Evolutionary conservation across 2,113 vertebrate species (phyloP).

Genomic region (Anas platyrhynchos): DNA sequence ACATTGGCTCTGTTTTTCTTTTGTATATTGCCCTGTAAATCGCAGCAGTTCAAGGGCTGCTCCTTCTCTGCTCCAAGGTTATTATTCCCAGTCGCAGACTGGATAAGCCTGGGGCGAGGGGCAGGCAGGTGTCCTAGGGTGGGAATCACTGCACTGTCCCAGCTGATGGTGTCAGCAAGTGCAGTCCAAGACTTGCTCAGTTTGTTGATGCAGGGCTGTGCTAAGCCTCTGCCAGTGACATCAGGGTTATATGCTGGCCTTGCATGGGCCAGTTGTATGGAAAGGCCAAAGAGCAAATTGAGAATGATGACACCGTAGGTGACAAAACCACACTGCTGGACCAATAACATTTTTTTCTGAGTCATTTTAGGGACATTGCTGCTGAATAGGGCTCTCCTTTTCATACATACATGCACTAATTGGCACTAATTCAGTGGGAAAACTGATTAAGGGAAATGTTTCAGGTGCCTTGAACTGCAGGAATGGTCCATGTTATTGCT

Average conservation of each 20-base stretch:
- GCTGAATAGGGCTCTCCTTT: constrained; percentile 41
- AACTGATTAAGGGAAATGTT: not conserved
- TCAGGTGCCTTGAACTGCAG: constrained; percentile 4
- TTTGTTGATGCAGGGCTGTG: not conserved
- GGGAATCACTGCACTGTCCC: not conserved
- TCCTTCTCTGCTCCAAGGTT: not conserved
- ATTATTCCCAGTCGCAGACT: not conserved
- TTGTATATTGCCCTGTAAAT: not conserved
- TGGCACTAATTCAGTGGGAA: constrained; percentile 40
- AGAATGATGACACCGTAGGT: constrained; percentile 33
- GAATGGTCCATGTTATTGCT: not conserved
- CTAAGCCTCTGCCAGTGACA: not conserved
- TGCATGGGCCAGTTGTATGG: not conserved
- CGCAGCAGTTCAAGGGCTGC: not conserved
- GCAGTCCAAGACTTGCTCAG: not conserved
- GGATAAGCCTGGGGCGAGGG: not conserved
- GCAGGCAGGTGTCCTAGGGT: not conserved
- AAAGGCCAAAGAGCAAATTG: not conserved
- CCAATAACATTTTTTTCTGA: constrained; percentile 27
- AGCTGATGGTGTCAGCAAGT: not conserved
- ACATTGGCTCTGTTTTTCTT: not conserved
- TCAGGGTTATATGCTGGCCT: not conserved
- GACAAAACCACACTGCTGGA: constrained; percentile 15
- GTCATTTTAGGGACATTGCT: constrained; percentile 19
- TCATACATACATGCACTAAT: constrained; percentile 27